phyloP scores from a whole-genome alignment of 2,888 invertebrate genomes.

The Ennomos fuscantarius region DNA sequence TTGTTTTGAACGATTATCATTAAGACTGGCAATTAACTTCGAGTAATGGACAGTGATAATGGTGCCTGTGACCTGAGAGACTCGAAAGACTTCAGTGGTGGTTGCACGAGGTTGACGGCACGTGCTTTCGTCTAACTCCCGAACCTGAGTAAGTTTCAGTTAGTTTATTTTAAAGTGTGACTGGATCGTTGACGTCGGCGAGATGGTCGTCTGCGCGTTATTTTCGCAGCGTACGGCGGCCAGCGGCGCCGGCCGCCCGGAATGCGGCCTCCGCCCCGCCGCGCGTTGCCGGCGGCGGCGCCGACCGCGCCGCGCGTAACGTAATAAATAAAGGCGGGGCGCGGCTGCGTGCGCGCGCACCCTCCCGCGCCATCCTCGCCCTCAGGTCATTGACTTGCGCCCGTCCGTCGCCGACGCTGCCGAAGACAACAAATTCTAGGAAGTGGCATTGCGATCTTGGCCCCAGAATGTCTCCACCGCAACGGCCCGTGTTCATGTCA shows the following conservation, averaged over 20 bases:
- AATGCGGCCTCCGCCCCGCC: constrained; percentile 80
- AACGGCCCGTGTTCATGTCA: constrained; percentile 54
- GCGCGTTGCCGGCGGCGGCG: constrained; percentile 65
- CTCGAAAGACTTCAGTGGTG: constrained; percentile 46
- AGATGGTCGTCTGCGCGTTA: constrained; percentile 66
- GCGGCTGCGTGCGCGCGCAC: constrained; percentile 83
- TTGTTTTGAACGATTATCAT: background rate
- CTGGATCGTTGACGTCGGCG: constrained; percentile 59
- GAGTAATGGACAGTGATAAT: constrained; percentile 68
- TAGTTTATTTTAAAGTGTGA: constrained; percentile 80
- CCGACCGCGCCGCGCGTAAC: constrained; percentile 78
- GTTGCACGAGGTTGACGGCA: constrained; percentile 68
- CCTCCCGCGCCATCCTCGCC: constrained; percentile 78
- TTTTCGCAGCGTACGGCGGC: constrained; percentile 69
- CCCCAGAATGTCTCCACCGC: constrained; percentile 50
- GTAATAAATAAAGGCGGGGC: constrained; percentile 85
- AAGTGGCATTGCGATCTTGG: constrained; percentile 69
- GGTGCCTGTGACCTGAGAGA: constrained; percentile 64
- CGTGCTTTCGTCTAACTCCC: constrained; percentile 65
- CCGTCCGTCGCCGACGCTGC: constrained; percentile 63
- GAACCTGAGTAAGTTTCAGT: constrained; percentile 74
- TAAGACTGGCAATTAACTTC: constrained; percentile 1
- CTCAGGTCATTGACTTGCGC: constrained; percentile 80
- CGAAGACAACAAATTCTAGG: constrained; percentile 71
- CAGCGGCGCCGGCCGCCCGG: constrained; percentile 70